These are phyloP conservation scores for Gymnocypris eckloni DNA, from an alignment of 2,797 vertebrate genomes.

Conservation along the genomic window DNA sequence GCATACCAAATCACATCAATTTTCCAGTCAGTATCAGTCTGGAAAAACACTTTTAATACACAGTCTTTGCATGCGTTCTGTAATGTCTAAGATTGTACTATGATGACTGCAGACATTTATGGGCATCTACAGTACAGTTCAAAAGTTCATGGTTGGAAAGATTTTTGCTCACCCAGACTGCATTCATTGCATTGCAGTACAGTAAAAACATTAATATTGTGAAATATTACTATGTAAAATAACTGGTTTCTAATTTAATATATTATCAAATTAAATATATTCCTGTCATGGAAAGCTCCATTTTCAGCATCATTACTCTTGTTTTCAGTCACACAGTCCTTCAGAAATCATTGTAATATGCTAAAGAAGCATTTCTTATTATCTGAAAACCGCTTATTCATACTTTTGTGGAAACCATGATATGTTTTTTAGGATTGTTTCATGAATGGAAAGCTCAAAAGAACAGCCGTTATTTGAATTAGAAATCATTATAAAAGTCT, in stretches of 20 bases:
- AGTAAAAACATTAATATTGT: not conserved
- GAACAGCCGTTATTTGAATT: not conserved
- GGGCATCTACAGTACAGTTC: not conserved
- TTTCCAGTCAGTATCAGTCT: not conserved
- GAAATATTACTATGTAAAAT: not conserved
- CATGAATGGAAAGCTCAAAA: not conserved
- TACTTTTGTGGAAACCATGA: not conserved
- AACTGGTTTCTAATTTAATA: not conserved
- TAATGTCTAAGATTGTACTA: not conserved
- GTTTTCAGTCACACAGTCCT: not conserved
- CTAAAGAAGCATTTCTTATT: not conserved
- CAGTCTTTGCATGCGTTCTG: not conserved
- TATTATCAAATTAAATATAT: not conserved
- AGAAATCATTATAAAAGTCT: not conserved
- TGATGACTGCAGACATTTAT: constrained; percentile 7
- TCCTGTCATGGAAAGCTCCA: not conserved
- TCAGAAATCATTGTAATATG: not conserved
- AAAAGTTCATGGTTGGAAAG: not conserved
- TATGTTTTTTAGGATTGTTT: not conserved
- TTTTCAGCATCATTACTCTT: not conserved
- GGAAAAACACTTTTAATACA: not conserved
- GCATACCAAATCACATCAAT: not conserved
- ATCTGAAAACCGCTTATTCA: not conserved
- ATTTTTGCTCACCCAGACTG: not conserved
- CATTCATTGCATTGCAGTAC: not conserved